Conservation (phyloP, 2,113 vertebrate genomes). For the Oreotrochilus melanogaster region DNA sequence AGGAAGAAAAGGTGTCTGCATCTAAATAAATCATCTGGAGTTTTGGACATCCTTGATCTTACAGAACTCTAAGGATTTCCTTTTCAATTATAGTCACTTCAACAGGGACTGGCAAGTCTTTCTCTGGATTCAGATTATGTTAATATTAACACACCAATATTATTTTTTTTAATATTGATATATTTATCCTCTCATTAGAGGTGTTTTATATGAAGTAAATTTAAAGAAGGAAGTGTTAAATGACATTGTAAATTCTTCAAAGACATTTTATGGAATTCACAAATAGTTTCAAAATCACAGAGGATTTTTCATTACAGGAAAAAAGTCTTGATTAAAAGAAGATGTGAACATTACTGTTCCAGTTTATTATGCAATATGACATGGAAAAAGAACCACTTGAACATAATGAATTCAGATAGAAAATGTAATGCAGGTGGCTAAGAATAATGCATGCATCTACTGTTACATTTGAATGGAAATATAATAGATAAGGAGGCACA, state of each 20-base stretch:
- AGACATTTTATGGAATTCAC: background rate
- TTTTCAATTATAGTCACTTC: background rate
- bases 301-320: background rate
- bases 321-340: background rate
- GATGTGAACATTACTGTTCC: background rate
- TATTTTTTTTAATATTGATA: background rate
- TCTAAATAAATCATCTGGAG: background rate
- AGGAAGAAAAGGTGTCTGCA: background rate
- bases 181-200: background rate
- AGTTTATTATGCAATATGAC: background rate
- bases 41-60: background rate
- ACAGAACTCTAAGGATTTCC: background rate
- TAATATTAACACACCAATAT: background rate
- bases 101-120: background rate
- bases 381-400: background rate
- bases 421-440: background rate
- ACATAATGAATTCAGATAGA: background rate
- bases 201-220: background rate
- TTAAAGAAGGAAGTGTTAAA: conserved; percentile 6
- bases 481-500: background rate
- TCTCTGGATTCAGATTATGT: background rate
- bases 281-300: background rate
- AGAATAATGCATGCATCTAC: background rate
- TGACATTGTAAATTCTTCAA: background rate
- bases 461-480: background rate